phyloP scores from a whole-genome alignment of 2,113 vertebrate species.

The Pachypanchax playfairii region DNA sequence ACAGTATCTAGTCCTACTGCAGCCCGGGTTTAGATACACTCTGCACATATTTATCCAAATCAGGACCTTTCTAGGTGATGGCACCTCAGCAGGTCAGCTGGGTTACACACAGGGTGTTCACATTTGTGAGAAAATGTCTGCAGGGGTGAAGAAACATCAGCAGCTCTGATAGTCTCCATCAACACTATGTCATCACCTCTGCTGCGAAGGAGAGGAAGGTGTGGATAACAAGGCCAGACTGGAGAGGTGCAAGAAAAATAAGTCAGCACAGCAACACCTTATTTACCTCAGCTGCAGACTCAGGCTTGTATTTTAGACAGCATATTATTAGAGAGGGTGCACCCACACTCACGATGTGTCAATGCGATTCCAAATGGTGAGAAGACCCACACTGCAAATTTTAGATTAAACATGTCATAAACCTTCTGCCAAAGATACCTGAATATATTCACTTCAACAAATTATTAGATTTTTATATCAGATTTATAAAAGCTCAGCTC shows the following conservation, averaged over 20 bases:
- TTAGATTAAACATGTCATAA: background rate
- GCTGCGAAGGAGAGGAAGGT: conserved; percentile 3
- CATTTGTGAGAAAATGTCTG: conserved; percentile 41
- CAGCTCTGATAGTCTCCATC: conserved; percentile 31
- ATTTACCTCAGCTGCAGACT: background rate
- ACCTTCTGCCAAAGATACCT: no score
- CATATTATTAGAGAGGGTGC: background rate
- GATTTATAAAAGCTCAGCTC: no score
- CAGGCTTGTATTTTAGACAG: background rate
- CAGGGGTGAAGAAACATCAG: conserved; percentile 24
- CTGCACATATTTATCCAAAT: background rate
- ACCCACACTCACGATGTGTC: background rate
- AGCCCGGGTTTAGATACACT: background rate
- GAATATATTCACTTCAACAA: no score
- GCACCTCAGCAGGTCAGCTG: conserved; percentile 28
- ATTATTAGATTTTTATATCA: no score
- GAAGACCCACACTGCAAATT: accelerated
- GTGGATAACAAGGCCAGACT: conserved; percentile 11
- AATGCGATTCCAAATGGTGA: background rate
- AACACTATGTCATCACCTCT: conserved; percentile 33
- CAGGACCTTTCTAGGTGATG: conserved; percentile 26
- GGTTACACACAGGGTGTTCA: conserved; percentile 18
- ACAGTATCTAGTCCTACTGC: background rate
- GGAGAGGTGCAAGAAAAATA: conserved; percentile 10
- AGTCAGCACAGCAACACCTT: conserved; percentile 12